A percentile compares a stretch with the other conserved stretches of the same genome.
These are phyloP conservation scores for Stomatorhinus walkeri DNA, from an alignment of 2,797 vertebrate genomes.

Conservation along the genomic window DNA sequence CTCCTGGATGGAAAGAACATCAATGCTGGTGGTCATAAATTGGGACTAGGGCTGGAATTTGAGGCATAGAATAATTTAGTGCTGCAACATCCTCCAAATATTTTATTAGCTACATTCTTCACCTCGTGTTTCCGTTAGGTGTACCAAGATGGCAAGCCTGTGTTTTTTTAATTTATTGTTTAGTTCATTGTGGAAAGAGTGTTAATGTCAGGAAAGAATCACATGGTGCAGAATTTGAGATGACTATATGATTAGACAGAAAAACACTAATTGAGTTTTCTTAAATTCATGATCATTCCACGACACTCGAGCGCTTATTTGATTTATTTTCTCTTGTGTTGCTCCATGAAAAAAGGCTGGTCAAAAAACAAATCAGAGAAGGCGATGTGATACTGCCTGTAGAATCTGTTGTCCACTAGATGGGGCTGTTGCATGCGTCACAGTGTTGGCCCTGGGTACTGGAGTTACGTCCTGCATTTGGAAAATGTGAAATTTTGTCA, in stretches of 20 bases:
- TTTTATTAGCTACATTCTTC: conserved; percentile 72
- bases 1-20: conserved; percentile 95
- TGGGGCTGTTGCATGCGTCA: conserved; percentile 39
- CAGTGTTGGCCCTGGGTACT: conserved; percentile 31
- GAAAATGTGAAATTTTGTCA: conserved; percentile 29
- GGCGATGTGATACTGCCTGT: conserved; percentile 25
- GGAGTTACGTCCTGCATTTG: conserved; percentile 26
- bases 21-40: conserved; percentile 90
- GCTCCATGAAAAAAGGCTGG: conserved; percentile 29
- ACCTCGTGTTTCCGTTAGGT: conserved; percentile 64
- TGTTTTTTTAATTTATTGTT: conserved; percentile 39
- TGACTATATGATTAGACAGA: conserved; percentile 24
- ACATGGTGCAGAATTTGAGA: conserved; percentile 36
- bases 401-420: conserved; percentile 36
- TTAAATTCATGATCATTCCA: conserved; percentile 38
- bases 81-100: conserved; percentile 53
- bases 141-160: conserved; percentile 68
- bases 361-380: neutral
- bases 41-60: conserved; percentile 92
- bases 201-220: neutral
- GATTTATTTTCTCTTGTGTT: conserved; percentile 28
- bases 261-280: conserved; percentile 32
- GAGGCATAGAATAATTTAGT: conserved; percentile 70
- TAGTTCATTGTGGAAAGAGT: neutral
- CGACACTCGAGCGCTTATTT: conserved; percentile 41